Base-by-base conservation (phyloP, 2,888 invertebrate genomes). In the Rotaria magnacalcarata region DNA sequence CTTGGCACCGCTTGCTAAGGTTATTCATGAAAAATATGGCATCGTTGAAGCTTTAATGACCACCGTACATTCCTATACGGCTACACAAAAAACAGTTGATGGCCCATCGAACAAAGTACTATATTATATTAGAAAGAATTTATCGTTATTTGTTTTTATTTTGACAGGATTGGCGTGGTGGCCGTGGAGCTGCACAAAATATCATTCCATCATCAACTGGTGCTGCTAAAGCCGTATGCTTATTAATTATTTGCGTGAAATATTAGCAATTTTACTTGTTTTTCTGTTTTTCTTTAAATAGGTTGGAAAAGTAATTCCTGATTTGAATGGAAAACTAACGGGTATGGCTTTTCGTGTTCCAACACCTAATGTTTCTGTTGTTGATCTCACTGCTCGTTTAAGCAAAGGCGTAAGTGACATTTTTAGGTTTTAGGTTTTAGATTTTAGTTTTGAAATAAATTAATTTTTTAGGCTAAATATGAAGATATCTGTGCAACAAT, bases 321-420 rank as follows among this genome's bases (percentile, higher is more conserved):
- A 94, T 87, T 93, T 99, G 87, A 96, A 97, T 90, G 98, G 97
- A 89, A 98, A 98, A 92, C 93, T 99, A 88, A 98, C 98, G 88
- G 99, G 98, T 90, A 98, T 98, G 98, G 97, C 98, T 88, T 99
- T 99, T 96, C 95, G 98, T 91, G 98, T 99, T 34, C 98, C 98
- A 85, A 95, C 95, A 86, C 94, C 96, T 88, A 96, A 99, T 92
- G 98, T 98, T 2, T 99, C 98, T 0, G 98, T 99, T 85, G 98
- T 99, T 74, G 98, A 99, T 92, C 93, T 99, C 90, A 99, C 98
- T 86, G 95, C 94, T 88, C 90, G 91, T 87, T 89, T 92, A n/a
- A 89, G 91, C 88, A 92, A 92, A 89, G 91, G 89, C 52, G 80
- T 80, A 80, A 24, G 47, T 47, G 4, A 41, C 41, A 24, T 24